Evolutionary conservation across 2,113 vertebrate species (phyloP), one percentile per base, ranked within the genome.

Genomic region (Callochromis pleurospilus): DNA sequence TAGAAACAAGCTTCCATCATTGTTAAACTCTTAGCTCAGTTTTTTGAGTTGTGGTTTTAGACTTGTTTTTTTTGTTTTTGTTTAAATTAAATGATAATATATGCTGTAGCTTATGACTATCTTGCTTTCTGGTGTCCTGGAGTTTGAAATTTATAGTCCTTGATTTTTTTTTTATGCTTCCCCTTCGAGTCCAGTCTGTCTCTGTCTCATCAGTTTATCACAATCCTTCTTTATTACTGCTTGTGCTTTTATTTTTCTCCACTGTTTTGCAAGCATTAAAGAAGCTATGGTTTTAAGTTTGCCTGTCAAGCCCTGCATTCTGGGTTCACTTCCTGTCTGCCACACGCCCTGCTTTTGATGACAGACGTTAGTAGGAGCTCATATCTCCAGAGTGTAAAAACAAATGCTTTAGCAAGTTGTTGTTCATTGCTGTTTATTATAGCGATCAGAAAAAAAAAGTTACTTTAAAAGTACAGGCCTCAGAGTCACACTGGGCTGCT

Each of bases 341-440:
- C 24, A 1, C 54, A 56, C 0, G 1, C 12, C 12, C 21, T 26
- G 12, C 21, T 56, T 56, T 56, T 56, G 12, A 3, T 56, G 12
- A 26, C 12, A 1, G 21, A 26, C 26, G 12, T 26, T 26, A 56
- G 12, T 26, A 14, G 21, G 54, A 56, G 12, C 54, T 56, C 0
- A 26, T 56, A 56, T 3, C 3, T 56, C 21, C 21, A 56, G 54
- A 56, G 54, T 56, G 21, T 56, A 56, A 26, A 56, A 56, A 56
- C 54, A 56, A 26, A 14, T 26, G 21, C 21, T 56, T 56, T 56
- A 56, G 6, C 21, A 13, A 56, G 4, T 24, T 56, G 54, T 26
- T 26, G 24, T 26, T 56, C 12, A 56, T 55, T 24, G 11, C 53
- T 55, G 53, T 26, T 55, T 55, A 55, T 14, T 55, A 55, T 26